Evolutionary conservation across 1,140 invertebrate species (phyloP), one percentile per base, ranked within the genome.

Genomic region (Melipona quadrifasciata): DNA sequence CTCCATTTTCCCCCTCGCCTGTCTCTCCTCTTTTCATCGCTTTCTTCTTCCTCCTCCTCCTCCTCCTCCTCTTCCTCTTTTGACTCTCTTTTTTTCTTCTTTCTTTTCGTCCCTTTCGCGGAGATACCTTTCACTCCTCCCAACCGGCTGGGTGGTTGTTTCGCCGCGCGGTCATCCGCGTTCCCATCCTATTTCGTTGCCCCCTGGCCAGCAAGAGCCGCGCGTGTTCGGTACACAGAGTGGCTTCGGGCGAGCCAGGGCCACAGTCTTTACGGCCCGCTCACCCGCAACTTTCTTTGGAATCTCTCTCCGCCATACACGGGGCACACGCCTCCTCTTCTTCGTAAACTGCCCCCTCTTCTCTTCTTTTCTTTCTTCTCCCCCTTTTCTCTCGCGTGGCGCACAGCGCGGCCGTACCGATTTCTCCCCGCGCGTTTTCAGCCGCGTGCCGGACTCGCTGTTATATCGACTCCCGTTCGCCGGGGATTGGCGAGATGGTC

Each of bases 251-350:
- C 39, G 4, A 6, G 85, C 80, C 76, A 84, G 70, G 74, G 61
- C 64, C 67, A 39, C 2, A 78, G 73, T 57, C 65, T 87, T 57
- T 87, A 87, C 57, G 64, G 55, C 64, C 70, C 39, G 67, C 12
- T 78, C 61, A 64, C 53, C 61, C 82, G 55, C 68, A 55, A 39
- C 82, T 85, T 85, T 24, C 57, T 78, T 88, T 87, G 71, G 74
- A 87, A 82, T 82, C 68, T 82, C 74, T 78, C 83, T 78, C 31
- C 78, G 64, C 75, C n/a, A n/a, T n/a, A n/a, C 65, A 71, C 31
- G 72, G 57, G 74, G 51, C 85, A 88, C 80, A 53, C 31, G 31
- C 31, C 31, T 39, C 39, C n/a, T 84, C 55, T 84, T 65, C 10
- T 51, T 51, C 21, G 19, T n/a, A 27, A 0, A 61, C 58, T 24